Evolutionary conservation across 2,888 invertebrate genomes (phyloP).

Genomic region (Elmis aenea): DNA sequence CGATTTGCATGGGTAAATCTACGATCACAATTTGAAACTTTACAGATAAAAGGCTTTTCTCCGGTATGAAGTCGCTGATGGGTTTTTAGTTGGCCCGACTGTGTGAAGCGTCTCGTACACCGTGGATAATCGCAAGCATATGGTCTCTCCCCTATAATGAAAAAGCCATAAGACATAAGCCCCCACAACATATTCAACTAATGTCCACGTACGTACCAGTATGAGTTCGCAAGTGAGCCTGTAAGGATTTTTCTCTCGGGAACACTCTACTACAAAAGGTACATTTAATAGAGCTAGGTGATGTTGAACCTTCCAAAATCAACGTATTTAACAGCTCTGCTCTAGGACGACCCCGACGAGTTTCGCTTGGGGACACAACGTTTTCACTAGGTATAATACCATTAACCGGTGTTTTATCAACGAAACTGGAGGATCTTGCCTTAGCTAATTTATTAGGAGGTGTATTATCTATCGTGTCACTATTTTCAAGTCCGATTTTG

Average conservation of each 20-base stretch:
- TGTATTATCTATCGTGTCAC: constrained; percentile 14
- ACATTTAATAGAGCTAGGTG: constrained; percentile 66
- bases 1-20: constrained; percentile 73
- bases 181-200: neutral
- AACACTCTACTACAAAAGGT: constrained; percentile 66
- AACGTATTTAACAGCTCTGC: constrained; percentile 64
- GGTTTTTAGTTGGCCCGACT: constrained; percentile 72
- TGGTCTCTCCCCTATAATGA: constrained; percentile 61
- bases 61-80: constrained; percentile 73
- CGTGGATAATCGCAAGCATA: constrained; percentile 69
- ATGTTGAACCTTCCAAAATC: constrained; percentile 65
- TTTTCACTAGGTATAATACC: constrained; percentile 22
- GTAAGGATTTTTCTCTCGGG: constrained; percentile 69
- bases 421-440: constrained; percentile 18
- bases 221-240: constrained; percentile 62
- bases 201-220: constrained; percentile 48
- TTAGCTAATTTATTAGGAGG: constrained; percentile 21
- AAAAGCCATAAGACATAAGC: constrained; percentile 2
- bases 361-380: constrained; percentile 39
- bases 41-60: constrained; percentile 70
- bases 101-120: constrained; percentile 66
- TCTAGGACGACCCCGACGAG: constrained; percentile 63
- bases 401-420: constrained; percentile 26
- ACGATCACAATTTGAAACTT: constrained; percentile 57
- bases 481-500: constrained; percentile 17